Evolutionary conservation across 2,888 invertebrate genomes (phyloP), one percentile per base, ranked within the genome.

Genomic region (Tetramorium bicarinatum): DNA sequence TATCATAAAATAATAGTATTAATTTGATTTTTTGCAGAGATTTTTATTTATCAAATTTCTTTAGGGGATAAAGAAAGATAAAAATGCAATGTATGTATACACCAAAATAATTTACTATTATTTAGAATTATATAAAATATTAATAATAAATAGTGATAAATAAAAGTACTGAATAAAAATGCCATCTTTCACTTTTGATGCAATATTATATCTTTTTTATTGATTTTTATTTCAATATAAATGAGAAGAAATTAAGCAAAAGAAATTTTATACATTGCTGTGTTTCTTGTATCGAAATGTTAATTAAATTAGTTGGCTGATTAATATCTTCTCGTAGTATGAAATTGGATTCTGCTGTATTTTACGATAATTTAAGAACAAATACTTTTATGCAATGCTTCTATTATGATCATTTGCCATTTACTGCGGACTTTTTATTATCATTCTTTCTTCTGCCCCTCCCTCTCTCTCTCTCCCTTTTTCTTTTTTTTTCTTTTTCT

Each of bases 331-430:
- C 11, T 9, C 11, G 15, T 56, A 9, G 9, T 34, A 13, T 21
- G 69, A 77, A 66, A 59, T 34, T 25, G 69, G 7, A 3, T 54
- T 66, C 18, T 15, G 34, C 38, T 61, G 21, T 49, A 56, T 49
- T 71, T n/a, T 8, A 25, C 34, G 34, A 77, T 15, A 80, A 71
- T 59, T 15, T 25, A 56, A 80, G 38, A 38, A 34, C 56, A 69
- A 71, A 54, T 80, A n/a, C 25, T 79, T 47, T 69, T 59, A 18
- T 6, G 18, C 38, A 47, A 61, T 49, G 25, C 47, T 38, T 6
- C 9, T 61, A 61, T 80, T 80, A 71, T 67, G 34, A 71, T 47
- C 47, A 67, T 69, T 80, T 59, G 25, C 49, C 56, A 54, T 8
- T 64, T 52, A 64, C 41, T 41, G 3, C 3, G 34, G 6, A 34